Evolutionary conservation across 2,113 vertebrate species (phyloP), one percentile per base, ranked within the genome.

Genomic region (Eublepharis macularius): DNA sequence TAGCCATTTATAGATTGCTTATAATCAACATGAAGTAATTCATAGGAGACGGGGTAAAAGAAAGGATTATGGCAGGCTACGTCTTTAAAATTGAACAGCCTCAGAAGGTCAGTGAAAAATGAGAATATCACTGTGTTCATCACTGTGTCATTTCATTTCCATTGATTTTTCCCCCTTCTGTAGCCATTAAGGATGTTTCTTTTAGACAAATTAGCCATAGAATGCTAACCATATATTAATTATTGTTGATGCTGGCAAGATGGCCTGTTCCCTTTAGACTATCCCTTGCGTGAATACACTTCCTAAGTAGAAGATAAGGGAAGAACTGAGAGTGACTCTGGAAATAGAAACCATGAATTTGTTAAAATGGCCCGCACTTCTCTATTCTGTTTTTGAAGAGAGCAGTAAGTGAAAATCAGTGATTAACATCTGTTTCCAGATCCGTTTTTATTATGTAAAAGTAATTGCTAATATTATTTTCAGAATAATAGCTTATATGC

Each of bases 331-430:
- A 89, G 83, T 51, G 70, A 74, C 86, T 92, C 81, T 75, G 86
- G 86, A 91, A 92, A 96, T 94, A 92, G 92, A 89, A 94, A 88
- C 89, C 94, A 92, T 86, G 87, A 94, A 88, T 92, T 95, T 73
- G 81, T 86, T 90, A 91, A 93, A n/a, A 0, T 92, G 76, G 80
- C 74, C 88, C 92, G 91, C 89, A 90, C 88, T 92, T 84, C 66
- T 70, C 76, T 85, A 26, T 92, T 90, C 88, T 86, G 39, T 83
- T 81, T 89, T 75, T 41, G 85, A 93, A 88, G 74, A 74, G 45
- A 63, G 78, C 82, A 83, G 85, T 93, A 87, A 90, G 87, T 85
- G 90, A 81, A 93, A 94, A 90, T 87, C 83, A 86, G 16, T 36
- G 54, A 74, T n/a, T 89, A 92, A 82, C 88, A 57, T 91, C 92